These are phyloP conservation scores for Lepidocyrtinus sp. DNA, from an alignment of 2,888 invertebrate genomes.

Conservation along the genomic window DNA sequence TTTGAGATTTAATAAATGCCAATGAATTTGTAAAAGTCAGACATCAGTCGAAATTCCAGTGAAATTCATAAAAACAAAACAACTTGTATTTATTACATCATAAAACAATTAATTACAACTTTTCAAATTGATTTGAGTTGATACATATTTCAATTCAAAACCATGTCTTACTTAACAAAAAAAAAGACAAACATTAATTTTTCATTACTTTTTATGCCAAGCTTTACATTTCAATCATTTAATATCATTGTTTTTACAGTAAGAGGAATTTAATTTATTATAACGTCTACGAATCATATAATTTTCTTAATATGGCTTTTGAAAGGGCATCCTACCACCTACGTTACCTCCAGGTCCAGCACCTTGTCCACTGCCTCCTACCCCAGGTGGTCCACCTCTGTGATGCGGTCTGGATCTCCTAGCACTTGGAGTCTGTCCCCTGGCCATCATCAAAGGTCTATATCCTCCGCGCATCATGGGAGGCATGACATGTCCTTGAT, in stretches of 20 bases:
- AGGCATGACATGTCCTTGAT: constrained; percentile 49
- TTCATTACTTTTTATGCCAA: too few species aligned
- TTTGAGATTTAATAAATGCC: too few species aligned
- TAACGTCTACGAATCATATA: too few species aligned
- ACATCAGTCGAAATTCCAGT: not conserved
- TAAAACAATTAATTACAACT: too few species aligned
- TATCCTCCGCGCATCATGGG: constrained; percentile 50
- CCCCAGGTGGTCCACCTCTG: constrained; percentile 56
- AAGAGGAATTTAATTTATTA: too few species aligned
- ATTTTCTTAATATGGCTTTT: constrained; percentile 48
- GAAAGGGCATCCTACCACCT: constrained; percentile 54
- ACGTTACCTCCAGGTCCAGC: constrained; percentile 38
- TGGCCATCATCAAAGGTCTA: constrained; percentile 55
- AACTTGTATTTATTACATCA: too few species aligned
- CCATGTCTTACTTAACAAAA: too few species aligned
- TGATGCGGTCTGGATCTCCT: constrained; percentile 65
- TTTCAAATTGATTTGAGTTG: too few species aligned
- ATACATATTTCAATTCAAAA: too few species aligned
- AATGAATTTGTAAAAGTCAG: not conserved
- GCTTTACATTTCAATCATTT: too few species aligned
- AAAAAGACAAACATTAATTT: too few species aligned
- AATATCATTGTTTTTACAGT: too few species aligned
- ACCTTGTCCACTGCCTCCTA: constrained; percentile 12
- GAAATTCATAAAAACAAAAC: not conserved
- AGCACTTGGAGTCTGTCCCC: constrained; percentile 63